These are phyloP conservation scores for Trissolcus basalis DNA, from an alignment of 1,140 invertebrate species.

Conservation along the genomic window DNA sequence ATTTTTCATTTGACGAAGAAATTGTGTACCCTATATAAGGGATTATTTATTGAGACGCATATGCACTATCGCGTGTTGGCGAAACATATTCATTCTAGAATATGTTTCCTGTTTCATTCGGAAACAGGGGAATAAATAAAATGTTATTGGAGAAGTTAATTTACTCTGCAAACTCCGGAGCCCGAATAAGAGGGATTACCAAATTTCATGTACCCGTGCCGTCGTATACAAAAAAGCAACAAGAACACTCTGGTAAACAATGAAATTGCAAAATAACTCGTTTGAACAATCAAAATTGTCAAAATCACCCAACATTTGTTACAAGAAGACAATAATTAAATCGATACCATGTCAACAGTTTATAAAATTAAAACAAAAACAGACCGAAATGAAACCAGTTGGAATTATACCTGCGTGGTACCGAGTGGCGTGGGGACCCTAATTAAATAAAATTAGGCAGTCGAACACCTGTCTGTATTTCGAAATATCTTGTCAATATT, in stretches of 20 bases:
- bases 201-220: slow-evolving; percentile 25
- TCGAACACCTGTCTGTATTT: slow-evolving; percentile 3
- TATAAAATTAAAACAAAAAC: too few relatives aligned
- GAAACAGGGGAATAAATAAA: slow-evolving; percentile 43
- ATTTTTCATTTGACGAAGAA: slow-evolving; percentile 21
- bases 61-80: slow-evolving; percentile 42
- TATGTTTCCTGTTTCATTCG: slow-evolving; percentile 27
- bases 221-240: slow-evolving; percentile 4
- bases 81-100: slow-evolving; percentile 42
- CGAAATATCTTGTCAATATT: slow-evolving; percentile 43
- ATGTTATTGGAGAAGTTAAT: slow-evolving; percentile 44
- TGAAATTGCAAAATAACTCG: too few relatives aligned
- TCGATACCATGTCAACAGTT: too few relatives aligned
- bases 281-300: too few relatives aligned
- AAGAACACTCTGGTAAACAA: too few relatives aligned
- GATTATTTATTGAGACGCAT: slow-evolving; percentile 48
- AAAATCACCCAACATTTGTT: too few relatives aligned
- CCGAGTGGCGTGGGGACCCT: too few relatives aligned
- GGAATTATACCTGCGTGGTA: too few relatives aligned
- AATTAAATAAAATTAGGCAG: slow-evolving; percentile 1
- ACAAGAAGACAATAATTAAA: too few relatives aligned
- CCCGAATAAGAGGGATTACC: slow-evolving; percentile 25
- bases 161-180: slow-evolving; percentile 27
- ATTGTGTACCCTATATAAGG: slow-evolving; percentile 22
- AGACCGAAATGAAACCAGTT: too few relatives aligned